Conservation (phyloP, 2,888 invertebrate genomes). For the Dusona sp. region DNA sequence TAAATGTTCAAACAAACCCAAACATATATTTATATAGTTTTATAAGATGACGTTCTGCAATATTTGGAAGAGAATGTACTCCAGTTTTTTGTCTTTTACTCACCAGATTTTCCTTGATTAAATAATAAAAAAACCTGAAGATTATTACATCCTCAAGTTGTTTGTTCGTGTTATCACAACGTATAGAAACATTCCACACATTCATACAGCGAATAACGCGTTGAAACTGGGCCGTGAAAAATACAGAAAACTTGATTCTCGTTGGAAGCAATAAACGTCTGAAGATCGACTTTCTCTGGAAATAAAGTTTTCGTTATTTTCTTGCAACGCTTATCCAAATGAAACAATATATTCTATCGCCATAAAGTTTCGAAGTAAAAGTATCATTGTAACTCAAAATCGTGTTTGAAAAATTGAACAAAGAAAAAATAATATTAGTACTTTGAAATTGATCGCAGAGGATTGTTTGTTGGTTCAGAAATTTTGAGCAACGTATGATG, state of each 20-base stretch:
- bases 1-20: not conserved
- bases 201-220: constrained; percentile 6
- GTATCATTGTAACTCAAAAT: not conserved
- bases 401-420: not conserved
- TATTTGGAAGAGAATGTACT: constrained; percentile 51
- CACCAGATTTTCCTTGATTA: constrained; percentile 49
- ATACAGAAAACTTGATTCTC: constrained; percentile 57
- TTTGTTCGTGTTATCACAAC: constrained; percentile 44
- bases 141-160: constrained; percentile 64
- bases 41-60: constrained; percentile 32
- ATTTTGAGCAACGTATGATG: no score
- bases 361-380: not conserved
- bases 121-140: constrained; percentile 61
- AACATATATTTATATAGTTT: not conserved
- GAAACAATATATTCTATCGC: not conserved
- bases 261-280: constrained; percentile 28
- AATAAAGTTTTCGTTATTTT: constrained; percentile 10
- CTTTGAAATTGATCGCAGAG: not conserved
- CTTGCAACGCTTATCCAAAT: not conserved
- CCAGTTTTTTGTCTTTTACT: not conserved
- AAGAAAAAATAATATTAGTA: not conserved
- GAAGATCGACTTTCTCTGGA: constrained; percentile 23
- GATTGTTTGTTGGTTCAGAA: no score
- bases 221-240: constrained; percentile 13
- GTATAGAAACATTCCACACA: constrained; percentile 19